Conservation (phyloP, 2,797 vertebrate species). For the Anguilla obscura region DNA sequence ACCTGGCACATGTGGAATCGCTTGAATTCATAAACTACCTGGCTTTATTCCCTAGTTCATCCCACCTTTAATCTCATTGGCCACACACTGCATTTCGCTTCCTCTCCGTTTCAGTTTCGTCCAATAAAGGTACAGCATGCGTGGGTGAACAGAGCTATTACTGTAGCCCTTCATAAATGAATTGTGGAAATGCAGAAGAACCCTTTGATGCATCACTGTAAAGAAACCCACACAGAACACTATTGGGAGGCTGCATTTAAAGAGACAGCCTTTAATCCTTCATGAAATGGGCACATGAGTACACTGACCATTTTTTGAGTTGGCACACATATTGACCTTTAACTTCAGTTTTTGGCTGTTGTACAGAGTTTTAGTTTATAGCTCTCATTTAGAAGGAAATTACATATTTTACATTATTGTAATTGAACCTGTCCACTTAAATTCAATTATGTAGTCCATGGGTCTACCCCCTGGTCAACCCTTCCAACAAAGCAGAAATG, state of each 20-base stretch:
- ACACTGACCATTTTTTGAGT: background rate
- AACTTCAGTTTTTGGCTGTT: background rate
- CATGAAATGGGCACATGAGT: background rate
- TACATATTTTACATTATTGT: background rate
- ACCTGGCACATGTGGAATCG: too few species aligned
- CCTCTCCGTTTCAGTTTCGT: background rate
- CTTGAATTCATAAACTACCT: background rate
- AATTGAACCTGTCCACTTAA: background rate
- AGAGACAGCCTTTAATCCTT: conserved; percentile 5
- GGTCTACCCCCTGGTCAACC: background rate
- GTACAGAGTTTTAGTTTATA: background rate
- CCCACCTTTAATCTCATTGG: background rate
- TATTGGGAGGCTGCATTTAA: background rate
- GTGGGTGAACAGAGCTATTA: background rate
- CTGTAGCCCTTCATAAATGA: background rate
- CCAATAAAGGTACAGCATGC: background rate
- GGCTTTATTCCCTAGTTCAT: background rate
- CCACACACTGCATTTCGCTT: background rate
- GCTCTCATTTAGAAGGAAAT: background rate
- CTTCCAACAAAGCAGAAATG: background rate
- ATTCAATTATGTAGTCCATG: background rate
- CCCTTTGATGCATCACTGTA: conserved; percentile 1
- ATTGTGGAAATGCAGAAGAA: background rate
- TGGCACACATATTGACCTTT: background rate
- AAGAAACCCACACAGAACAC: background rate